Base-by-base conservation (phyloP, 2,888 invertebrate species). In the Stenolophus ochropezus region DNA sequence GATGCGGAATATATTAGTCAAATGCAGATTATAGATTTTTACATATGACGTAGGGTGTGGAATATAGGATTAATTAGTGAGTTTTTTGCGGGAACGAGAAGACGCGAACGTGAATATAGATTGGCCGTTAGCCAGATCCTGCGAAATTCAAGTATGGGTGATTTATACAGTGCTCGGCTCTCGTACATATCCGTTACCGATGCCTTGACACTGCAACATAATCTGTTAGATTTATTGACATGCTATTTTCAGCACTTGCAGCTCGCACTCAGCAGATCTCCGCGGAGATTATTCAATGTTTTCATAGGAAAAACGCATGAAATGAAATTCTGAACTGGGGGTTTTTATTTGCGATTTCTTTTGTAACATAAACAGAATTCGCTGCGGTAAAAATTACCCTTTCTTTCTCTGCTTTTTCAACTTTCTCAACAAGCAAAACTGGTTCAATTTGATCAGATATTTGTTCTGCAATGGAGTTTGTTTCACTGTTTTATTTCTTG, bases 171-270 rank as follows among this genome's bases (percentile, higher is more conserved):
- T 27, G 65, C 61, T 42, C 33, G 23, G 61, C 21, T 21, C 56
- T 6, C 65, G 65, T 69, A 69, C 65, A 33, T 69, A 69, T 69
- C 65, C 65, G 65, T 61, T 61, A 61, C 61, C 33, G 27, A 18
- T 69, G 65, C 65, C 65, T 69, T 76, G 76, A 76, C 76, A 76
- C 58, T 58, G 51, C 69, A 71, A 71, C 69, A 71, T 79, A 79
- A 79, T 79, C 79, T 79, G 71, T 69, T 69, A 79, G 79, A 79
- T 79, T 79, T 79, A 79, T 79, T 79, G 79, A 71, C 79, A 71
- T 49, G 51, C 53, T 69, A 79, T 65, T 79, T 79, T 51, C 65
- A 65, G 65, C 21, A 25, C 23, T 42, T 49, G 69, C 49, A 53
- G 18, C 53, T 77, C 42, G 33, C 27, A 77, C 58, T 77, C 77